Conservation (phyloP, 2,797 vertebrate species). For the Acridotheres tristis region DNA sequence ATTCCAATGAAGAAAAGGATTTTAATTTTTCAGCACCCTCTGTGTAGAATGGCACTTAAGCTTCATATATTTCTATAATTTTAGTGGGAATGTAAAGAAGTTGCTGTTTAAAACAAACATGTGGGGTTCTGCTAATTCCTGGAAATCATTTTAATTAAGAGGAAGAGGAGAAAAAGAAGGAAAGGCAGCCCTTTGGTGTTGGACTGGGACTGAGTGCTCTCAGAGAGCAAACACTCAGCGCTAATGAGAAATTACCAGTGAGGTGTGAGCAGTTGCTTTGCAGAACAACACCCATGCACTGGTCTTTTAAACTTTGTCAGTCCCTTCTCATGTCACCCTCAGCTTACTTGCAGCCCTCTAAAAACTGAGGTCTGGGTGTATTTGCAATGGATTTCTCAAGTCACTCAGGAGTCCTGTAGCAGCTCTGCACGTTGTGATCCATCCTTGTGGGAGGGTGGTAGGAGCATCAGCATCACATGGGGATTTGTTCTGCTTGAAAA, state of each 20-base stretch:
- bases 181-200: not conserved
- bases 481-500: not conserved
- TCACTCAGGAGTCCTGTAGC: accelerated
- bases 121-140: not conserved
- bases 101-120: not conserved
- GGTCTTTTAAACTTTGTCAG: not conserved
- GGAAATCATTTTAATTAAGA: not conserved
- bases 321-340: not conserved
- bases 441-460: not conserved
- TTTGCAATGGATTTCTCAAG: not conserved
- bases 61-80: not conserved
- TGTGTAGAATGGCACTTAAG: not conserved
- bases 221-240: not conserved
- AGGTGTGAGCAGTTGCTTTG: not conserved
- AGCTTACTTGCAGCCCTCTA: not conserved
- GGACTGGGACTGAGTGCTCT: not conserved
- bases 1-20: not conserved
- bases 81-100: not conserved
- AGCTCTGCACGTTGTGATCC: not conserved
- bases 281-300: not conserved
- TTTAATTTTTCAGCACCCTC: not conserved
- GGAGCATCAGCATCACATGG: not conserved
- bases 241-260: not conserved
- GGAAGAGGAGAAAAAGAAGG: not conserved
- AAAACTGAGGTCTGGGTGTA: not conserved